Base-by-base conservation (phyloP, 2,888 invertebrate species). In the Copidosoma aretas region DNA sequence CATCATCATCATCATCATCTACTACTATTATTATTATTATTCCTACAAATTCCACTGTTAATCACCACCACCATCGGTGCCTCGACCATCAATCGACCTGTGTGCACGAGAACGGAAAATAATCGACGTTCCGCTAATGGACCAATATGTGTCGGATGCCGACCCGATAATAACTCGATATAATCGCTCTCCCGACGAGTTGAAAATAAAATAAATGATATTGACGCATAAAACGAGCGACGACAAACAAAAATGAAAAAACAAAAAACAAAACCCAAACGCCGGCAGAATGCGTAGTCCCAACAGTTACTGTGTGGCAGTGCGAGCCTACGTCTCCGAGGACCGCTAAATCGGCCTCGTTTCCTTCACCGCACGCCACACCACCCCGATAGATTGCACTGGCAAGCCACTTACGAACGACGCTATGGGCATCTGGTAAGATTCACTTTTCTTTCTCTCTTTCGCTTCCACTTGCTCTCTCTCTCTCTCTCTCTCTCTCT, bases 321-420 rank as follows among this genome's bases (percentile, higher is more conserved):
- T 83, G 81, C 81, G 82, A 82, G 78, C 82, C 83, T 80, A 82
- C 81, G 77, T 81, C 83, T 82, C 82, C 83, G 82, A 83, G 82
- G 83, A 82, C 82, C 82, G 82, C 79, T 82, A 82, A 82, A 74
- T 80, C 82, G 82, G 81, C 80, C 81, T 82, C 82, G 80, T 81
- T 81, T 77, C 80, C 82, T 79, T 79, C 81, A 82, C 81, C 82
- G 81, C 82, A 82, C 82, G 79, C 79, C 79, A 81, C 79, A 82
- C 80, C 68, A 80, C 82, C 82, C 80, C 82, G 82, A 82, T 83
- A 82, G 82, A 77, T 80, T 78, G 76, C 77, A 74, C 73, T 74
- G 75, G 77, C 82, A 81, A 80, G 79, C 78, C 80, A 79, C 77
- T 80, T 63, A 41, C 80, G 77, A 80, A 74, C 82, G 79, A 77